Evolutionary conservation across 2,888 invertebrate species (phyloP), one percentile per base, ranked within the genome.

Genomic region (Oligia strigilis): DNA sequence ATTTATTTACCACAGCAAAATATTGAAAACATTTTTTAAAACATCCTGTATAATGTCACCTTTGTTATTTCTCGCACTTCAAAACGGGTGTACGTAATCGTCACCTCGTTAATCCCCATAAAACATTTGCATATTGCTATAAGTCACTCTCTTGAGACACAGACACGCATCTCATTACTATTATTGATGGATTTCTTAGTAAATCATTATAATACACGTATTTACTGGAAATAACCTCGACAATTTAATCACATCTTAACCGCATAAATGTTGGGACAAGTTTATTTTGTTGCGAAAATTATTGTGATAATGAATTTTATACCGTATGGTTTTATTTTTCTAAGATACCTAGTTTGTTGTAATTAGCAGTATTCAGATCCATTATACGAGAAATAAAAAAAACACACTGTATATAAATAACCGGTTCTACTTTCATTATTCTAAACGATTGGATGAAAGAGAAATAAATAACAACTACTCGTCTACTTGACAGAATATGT

Each of bases 181-280:
- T 74, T 81, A 83, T 72, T 83, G 71, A 85, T 86, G 75, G 84
- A 75, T 78, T 89, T 88, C 85, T 82, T 76, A 84, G 88, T 87
- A 89, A 89, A 80, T 79, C 71, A 87, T 84, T 86, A 80, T 81
- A 78, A 82, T 84, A 77, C 77, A 71, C 40, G 73, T 84, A 70
- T 79, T 78, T 66, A 83, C 66, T 86, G 77, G 84, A 80, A 87
- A 82, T 77, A 78, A 62, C 49, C 70, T 80, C 36, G 80, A 73
- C 82, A 78, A 11, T 80, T 82, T 84, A 83, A 83, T 83, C 69
- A 55, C 52, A 55, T 80, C 58, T 84, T 84, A 80, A 75, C 69
- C 75, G 75, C 80, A 60, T 83, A 73, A 71, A 65, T 79, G 65
- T 73, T 58, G n/a, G 49, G 58, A 82, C 40, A 43, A 66, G 29